phyloP scores from a whole-genome alignment of 1,140 invertebrate species.

The Solenopsis fugax region DNA sequence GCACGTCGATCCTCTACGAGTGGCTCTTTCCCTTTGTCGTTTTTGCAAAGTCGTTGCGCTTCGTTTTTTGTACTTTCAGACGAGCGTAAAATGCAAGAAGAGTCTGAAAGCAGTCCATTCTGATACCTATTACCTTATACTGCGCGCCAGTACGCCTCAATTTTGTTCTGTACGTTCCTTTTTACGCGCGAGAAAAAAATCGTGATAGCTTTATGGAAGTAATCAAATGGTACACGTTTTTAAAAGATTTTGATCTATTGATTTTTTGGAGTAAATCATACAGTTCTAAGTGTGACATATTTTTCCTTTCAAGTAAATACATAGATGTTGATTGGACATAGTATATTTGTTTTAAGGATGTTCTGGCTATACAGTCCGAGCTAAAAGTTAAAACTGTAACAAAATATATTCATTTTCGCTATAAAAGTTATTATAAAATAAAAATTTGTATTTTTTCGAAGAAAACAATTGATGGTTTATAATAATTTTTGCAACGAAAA shows the following conservation, averaged over 20 bases:
- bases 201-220: not conserved
- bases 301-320: not conserved
- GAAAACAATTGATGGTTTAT: too few species aligned
- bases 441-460: too few species aligned
- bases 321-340: not conserved
- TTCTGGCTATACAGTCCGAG: too few species aligned
- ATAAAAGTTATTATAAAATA: too few species aligned
- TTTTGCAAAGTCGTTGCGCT: constrained; percentile 37
- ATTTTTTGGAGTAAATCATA: not conserved
- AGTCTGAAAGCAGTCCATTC: constrained; percentile 29
- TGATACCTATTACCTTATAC: constrained; percentile 19
- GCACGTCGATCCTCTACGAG: constrained; percentile 25
- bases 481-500: too few species aligned
- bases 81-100: constrained; percentile 40
- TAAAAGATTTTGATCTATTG: not conserved
- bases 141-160: not conserved
- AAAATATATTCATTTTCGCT: too few species aligned
- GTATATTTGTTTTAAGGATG: not conserved
- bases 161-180: not conserved
- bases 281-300: not conserved
- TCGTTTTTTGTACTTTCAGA: constrained; percentile 35
- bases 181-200: constrained; percentile 1
- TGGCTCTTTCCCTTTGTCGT: constrained; percentile 43
- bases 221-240: not conserved
- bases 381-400: too few species aligned